These are phyloP conservation scores for Crotalus tigris DNA, from an alignment of 2,113 vertebrate species.

Conservation along the genomic window DNA sequence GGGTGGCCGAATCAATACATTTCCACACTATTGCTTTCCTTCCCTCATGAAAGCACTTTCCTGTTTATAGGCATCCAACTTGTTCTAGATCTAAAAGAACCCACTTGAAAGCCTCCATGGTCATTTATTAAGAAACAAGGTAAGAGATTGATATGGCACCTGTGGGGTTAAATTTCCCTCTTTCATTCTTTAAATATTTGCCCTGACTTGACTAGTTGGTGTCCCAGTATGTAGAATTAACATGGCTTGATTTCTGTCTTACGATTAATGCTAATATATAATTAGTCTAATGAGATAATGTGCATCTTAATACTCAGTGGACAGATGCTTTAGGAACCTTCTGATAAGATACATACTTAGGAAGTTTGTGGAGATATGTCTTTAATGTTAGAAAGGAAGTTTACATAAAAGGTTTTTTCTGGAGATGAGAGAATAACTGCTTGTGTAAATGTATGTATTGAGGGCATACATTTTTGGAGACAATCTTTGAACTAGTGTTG, in stretches of 20 bases:
- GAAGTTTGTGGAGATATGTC: not conserved
- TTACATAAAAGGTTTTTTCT: not conserved
- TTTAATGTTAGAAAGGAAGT: not conserved
- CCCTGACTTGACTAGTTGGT: not conserved
- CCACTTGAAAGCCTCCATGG: not conserved
- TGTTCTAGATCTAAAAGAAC: not conserved
- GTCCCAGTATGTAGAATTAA: constrained; percentile 26
- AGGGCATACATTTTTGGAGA: not conserved
- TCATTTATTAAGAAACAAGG: not conserved
- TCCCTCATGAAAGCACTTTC: not conserved
- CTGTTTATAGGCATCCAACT: not conserved
- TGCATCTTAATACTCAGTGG: constrained; percentile 12
- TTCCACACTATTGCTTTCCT: not conserved
- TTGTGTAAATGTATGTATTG: not conserved
- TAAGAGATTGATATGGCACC: constrained; percentile 20
- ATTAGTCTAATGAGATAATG: constrained; percentile 22
- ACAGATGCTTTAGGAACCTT: constrained; percentile 9
- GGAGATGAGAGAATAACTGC: not conserved
- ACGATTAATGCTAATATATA: constrained; percentile 20
- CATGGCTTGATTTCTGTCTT: constrained; percentile 24
- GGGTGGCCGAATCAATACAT: not conserved
- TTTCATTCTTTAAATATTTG: constrained; percentile 32
- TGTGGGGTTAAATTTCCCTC: constrained; percentile 29
- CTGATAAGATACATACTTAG: constrained; percentile 19
- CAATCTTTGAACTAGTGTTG: not conserved